Conservation (phyloP, 30 jellyfish, hydroid and myxozoan species). For the Chironex yamaguchii region DNA sequence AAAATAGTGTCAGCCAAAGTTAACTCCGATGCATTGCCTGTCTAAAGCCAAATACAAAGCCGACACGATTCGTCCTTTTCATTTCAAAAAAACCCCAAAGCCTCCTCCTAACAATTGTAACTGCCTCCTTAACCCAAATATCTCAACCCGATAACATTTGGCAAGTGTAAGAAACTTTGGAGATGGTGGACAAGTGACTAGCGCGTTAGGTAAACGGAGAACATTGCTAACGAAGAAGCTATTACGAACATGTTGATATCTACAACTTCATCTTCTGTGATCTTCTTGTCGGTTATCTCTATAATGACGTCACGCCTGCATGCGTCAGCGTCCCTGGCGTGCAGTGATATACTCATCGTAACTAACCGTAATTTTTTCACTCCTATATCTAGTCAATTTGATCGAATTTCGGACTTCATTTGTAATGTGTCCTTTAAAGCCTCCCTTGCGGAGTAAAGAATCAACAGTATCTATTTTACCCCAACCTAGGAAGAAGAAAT, state of each 20-base stretch:
- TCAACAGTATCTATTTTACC: slow-evolving; percentile 89
- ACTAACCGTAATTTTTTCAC: slow-evolving; percentile 92
- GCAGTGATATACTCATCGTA: slow-evolving; percentile 87
- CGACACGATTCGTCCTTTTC: too few species aligned
- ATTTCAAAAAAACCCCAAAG: too few species aligned
- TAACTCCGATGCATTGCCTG: too few species aligned
- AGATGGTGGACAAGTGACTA: too few species aligned
- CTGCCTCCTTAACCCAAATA: too few species aligned
- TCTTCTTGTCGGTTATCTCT: neutral
- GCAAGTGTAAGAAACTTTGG: neutral
- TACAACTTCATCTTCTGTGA: neutral
- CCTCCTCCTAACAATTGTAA: neutral
- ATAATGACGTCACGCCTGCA: neutral
- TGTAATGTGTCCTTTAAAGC: slow-evolving; percentile 91
- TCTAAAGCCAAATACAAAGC: too few species aligned
- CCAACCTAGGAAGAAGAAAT: slow-evolving; percentile 80
- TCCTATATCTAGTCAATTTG: slow-evolving; percentile 95
- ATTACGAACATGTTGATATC: too few species aligned
- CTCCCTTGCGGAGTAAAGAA: slow-evolving; percentile 93
- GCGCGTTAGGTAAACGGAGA: too few species aligned
- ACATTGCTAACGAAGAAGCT: too few species aligned
- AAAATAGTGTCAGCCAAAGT: too few species aligned
- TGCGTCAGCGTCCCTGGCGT: slow-evolving; percentile 35
- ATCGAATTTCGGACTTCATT: slow-evolving; percentile 95
- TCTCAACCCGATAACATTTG: neutral